Percentiles rank a stretch among this genome's conserved stretches.
These are phyloP conservation scores for Ommatoiulus sabulosus DNA, from an alignment of 2,888 invertebrate genomes.

Conservation along the genomic window DNA sequence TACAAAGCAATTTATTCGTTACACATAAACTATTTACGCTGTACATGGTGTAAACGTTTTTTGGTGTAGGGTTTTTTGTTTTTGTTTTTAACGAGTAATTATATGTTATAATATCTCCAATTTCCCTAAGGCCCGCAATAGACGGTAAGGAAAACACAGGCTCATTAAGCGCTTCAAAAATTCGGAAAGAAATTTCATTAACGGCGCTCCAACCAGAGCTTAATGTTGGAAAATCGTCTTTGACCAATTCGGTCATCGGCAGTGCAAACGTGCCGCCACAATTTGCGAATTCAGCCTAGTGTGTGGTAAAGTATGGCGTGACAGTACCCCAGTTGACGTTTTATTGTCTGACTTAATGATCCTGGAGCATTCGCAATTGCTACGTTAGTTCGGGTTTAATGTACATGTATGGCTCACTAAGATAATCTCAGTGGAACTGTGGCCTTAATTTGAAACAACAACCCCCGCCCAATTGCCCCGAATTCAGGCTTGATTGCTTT, in stretches of 20 bases:
- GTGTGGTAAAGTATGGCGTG: constrained; percentile 11
- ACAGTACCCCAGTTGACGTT: constrained; percentile 12
- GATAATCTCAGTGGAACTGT: constrained; percentile 19
- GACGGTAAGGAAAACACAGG: not conserved
- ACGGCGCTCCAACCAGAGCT: not conserved
- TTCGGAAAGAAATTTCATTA: not conserved
- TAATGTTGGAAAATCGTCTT: not conserved
- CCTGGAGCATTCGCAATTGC: not conserved
- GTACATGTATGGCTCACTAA: constrained; percentile 12
- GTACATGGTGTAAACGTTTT: too few species aligned
- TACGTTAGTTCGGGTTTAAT: constrained; percentile 1
- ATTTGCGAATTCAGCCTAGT: not conserved
- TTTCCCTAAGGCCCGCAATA: not conserved
- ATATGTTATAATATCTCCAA: not conserved
- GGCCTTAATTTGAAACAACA: constrained; percentile 19
- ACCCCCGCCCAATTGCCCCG: constrained; percentile 10
- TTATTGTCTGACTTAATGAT: constrained; percentile 11
- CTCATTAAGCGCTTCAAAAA: not conserved
- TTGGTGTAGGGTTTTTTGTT: too few species aligned
- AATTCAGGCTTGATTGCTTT: constrained; percentile 9
- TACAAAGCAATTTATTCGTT: too few species aligned
- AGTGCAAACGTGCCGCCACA: not conserved
- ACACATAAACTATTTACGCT: too few species aligned
- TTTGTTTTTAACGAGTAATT: too few species aligned
- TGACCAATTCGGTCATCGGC: not conserved